These are phyloP conservation scores for Lanius collurio DNA, from an alignment of 2,113 vertebrate genomes.

Conservation along the genomic window DNA sequence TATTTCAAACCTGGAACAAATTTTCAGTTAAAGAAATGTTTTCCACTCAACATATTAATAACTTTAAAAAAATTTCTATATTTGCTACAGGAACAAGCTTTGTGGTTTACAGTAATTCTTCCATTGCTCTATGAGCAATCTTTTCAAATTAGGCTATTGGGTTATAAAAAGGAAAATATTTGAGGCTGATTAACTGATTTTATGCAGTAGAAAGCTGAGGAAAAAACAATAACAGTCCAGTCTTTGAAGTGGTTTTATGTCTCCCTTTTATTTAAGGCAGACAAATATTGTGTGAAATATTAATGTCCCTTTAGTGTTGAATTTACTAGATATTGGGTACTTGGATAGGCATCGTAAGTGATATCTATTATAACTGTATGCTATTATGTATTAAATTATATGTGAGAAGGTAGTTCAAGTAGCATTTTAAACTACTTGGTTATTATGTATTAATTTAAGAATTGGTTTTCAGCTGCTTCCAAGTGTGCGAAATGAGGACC, in stretches of 20 bases:
- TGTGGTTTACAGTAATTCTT: background rate
- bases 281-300: background rate
- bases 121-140: background rate
- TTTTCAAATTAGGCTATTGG: background rate
- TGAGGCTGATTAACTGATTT: background rate
- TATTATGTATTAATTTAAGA: background rate
- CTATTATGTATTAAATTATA: background rate
- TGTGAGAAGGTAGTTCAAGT: background rate
- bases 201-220: background rate
- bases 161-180: conserved; percentile 23
- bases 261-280: background rate
- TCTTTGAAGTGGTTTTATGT: background rate
- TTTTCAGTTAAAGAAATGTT: background rate
- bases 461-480: background rate
- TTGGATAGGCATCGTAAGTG: background rate
- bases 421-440: background rate
- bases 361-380: background rate
- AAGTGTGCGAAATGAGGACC: background rate
- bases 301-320: background rate
- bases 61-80: background rate
- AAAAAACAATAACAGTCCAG: background rate
- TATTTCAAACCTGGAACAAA: background rate
- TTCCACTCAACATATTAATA: background rate
- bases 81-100: background rate
- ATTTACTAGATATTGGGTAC: background rate